phyloP scores from a whole-genome alignment of 2,113 vertebrate species.

The Rhea americana region DNA sequence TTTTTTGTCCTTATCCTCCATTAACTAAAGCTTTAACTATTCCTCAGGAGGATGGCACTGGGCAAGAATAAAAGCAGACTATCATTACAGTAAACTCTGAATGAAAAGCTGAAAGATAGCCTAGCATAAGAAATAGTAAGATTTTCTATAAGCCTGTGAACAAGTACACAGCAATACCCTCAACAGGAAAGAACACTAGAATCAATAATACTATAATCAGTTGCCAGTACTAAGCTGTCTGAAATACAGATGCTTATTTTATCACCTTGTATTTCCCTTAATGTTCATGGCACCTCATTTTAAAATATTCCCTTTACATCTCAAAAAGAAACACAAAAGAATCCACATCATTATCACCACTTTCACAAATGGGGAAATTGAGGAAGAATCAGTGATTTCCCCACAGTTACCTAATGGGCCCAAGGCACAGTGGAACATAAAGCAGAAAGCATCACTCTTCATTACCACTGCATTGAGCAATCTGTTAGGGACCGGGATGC shows the following conservation, averaged over 20 bases:
- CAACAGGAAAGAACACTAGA: slow-evolving; percentile 23
- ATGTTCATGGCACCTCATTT: neutral
- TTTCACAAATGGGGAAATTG: neutral
- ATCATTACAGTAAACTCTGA: slow-evolving; percentile 47
- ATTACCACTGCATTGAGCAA: slow-evolving; percentile 10
- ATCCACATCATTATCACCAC: neutral
- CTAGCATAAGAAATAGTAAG: slow-evolving; percentile 15
- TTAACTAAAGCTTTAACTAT: slow-evolving; percentile 72
- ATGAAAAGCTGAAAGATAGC: neutral
- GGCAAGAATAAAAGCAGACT: slow-evolving; percentile 57
- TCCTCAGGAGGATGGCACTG: slow-evolving; percentile 51
- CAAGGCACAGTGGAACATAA: slow-evolving; percentile 12
- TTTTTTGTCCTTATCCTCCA: slow-evolving; percentile 73
- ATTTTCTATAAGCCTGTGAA: slow-evolving; percentile 35
- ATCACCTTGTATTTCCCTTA: slow-evolving; percentile 4
- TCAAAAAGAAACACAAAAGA: slow-evolving; percentile 16
- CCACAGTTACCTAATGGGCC: neutral
- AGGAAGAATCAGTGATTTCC: neutral
- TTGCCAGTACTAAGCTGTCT: slow-evolving; percentile 7
- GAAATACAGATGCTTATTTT: slow-evolving; percentile 26
- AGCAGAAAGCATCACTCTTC: slow-evolving; percentile 45
- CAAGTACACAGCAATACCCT: slow-evolving; percentile 21
- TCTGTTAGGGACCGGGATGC: slow-evolving; percentile 10
- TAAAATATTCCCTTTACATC: slow-evolving; percentile 11
- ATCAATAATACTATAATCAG: slow-evolving; percentile 47